A percentile compares a stretch with the other conserved stretches of the same genome.
phyloP scores from a whole-genome alignment of 2,797 vertebrate genomes.

The Paguma larvata region DNA sequence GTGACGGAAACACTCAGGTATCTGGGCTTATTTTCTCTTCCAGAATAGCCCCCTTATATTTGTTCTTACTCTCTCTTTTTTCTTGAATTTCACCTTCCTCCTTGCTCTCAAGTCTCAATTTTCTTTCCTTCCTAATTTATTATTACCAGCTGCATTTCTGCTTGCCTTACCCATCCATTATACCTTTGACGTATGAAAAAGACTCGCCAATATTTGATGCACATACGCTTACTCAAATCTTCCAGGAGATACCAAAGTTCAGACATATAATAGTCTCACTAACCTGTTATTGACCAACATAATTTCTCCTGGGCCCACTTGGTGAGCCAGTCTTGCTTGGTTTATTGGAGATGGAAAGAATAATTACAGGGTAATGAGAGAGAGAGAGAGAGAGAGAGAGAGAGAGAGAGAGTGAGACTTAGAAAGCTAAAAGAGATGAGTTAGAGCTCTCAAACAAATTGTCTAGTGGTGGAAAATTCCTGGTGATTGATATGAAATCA shows the following conservation, averaged over 20 bases:
- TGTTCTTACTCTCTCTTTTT: not conserved
- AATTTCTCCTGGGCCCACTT: not conserved
- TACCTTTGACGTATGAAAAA: not conserved
- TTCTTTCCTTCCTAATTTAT: not conserved
- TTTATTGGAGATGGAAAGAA: not conserved
- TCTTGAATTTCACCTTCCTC: not conserved
- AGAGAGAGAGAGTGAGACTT: not conserved
- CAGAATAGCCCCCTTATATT: not conserved
- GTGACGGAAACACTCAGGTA: not conserved
- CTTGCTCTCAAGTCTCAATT: not conserved
- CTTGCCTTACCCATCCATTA: not conserved
- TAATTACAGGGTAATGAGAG: not conserved
- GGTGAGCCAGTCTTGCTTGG: not conserved
- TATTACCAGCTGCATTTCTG: not conserved
- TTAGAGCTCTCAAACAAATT: fast-evolving
- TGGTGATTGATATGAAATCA: not conserved
- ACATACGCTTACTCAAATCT: not conserved
- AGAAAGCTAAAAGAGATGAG: not conserved
- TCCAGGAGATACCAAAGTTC: not conserved
- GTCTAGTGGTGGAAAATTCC: not conserved
- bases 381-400: too few species aligned
- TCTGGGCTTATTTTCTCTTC: not conserved
- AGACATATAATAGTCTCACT: not conserved
- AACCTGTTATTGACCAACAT: not conserved
- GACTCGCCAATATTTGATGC: not conserved